Base-by-base conservation (phyloP, 2,797 vertebrate genomes). In the Graptemys geographica region DNA sequence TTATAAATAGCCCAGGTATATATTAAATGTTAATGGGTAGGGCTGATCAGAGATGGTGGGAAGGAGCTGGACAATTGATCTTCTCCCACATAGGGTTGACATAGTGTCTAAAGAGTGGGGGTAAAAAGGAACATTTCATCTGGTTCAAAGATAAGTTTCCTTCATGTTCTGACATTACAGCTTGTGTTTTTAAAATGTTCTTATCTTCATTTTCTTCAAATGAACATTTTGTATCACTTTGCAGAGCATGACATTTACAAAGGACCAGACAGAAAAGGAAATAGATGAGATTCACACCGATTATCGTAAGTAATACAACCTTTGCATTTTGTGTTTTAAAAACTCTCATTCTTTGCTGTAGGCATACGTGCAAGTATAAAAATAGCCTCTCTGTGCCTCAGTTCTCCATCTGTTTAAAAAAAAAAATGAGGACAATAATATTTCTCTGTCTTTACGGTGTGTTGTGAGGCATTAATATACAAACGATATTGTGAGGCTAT, bases 201-300 rank as follows among this genome's bases (percentile, higher is more conserved):
- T 79, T 80, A 87, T 78, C 16, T 90, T 51, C 1, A 9, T 84
- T 91, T 83, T 86, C 52, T 76, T 86, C 94, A 89, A 94, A 84
- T 96, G 93, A 95, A 21, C n/a, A 7, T 19, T 90, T 86, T 96
- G 21, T 94, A 78, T 96, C 79, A 69, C 93, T 91, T 96, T 97
- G 49, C 93, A 99, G 99, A 98, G 97, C 81, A 96, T 99, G 98
- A 96, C 98, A 94, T 99, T 99, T 97, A 98, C 98, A 41, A 99
- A 99, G 97, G 98, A 98, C 65, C 99, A 99, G 95, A 99, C 99
- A n/a, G 98, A 99, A 95, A 96, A 98, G 79, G 99, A 99, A 97
- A 99, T 99, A 93, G 99, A 99, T 51, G 98, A 98, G 94, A 96
- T 99, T 95, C 99, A 99, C 65, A 97, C 98, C 90, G 97, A 98